These are phyloP conservation scores for Anhinga anhinga DNA, from an alignment of 2,113 vertebrate genomes.

Conservation along the genomic window DNA sequence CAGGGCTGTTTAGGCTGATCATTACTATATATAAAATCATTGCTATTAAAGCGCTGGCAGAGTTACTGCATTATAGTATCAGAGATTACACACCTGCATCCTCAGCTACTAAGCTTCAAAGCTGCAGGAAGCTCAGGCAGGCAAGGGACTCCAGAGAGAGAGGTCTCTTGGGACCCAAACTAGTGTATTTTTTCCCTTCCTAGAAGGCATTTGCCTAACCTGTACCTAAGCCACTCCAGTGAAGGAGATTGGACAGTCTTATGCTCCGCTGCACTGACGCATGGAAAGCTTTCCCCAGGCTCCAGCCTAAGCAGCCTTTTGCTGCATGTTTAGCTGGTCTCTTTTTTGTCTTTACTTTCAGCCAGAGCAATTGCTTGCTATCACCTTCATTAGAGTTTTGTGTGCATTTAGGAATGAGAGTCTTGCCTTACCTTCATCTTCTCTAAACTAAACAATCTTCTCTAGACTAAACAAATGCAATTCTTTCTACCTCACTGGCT, in stretches of 20 bases:
- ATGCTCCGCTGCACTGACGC: rapidly evolving
- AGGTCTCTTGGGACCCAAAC: neutral
- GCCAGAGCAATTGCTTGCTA: neutral
- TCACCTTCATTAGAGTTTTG: neutral
- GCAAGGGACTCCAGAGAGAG: neutral
- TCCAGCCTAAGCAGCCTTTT: neutral
- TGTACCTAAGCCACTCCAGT: neutral
- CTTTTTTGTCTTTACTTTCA: neutral
- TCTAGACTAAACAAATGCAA: slow-evolving; percentile 27
- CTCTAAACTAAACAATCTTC: neutral
- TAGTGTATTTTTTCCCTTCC: neutral
- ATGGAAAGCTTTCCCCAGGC: neutral
- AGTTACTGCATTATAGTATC: neutral
- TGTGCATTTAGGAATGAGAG: neutral
- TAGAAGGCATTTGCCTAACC: neutral
- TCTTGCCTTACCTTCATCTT: neutral
- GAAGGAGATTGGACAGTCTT: neutral
- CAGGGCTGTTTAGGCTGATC: neutral
- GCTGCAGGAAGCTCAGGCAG: neutral
- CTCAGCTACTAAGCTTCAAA: neutral
- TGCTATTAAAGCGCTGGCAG: neutral
- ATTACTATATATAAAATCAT: neutral
- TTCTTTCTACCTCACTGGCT: neutral
- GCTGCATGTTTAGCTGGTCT: neutral
- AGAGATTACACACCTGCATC: neutral